phyloP scores from a whole-genome alignment of 1,140 invertebrate genomes.

The Anastrepha ludens region DNA sequence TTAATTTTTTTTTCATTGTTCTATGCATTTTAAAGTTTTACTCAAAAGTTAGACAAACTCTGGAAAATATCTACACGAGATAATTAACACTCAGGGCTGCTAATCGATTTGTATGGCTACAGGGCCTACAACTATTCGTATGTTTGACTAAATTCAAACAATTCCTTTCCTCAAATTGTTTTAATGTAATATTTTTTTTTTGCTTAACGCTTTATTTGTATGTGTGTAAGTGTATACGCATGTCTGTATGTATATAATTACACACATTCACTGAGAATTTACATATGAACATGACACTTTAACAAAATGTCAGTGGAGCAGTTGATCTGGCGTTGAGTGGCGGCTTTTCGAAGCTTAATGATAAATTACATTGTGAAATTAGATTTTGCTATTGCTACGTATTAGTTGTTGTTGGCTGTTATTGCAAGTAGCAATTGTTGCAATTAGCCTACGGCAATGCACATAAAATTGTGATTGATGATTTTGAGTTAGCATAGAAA shows the following conservation, averaged over 20 bases:
- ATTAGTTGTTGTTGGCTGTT: not conserved
- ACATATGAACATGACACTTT: not conserved
- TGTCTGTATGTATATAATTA: too few species aligned
- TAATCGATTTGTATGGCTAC: too few species aligned
- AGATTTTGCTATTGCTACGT: not conserved
- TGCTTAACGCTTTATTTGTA: too few species aligned
- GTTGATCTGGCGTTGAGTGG: conserved; percentile 4
- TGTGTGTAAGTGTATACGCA: too few species aligned
- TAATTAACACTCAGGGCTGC: too few species aligned
- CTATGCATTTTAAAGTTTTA: not conserved
- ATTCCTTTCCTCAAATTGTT: not conserved
- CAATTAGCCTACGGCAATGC: conserved; percentile 31
- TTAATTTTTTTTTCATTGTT: not conserved
- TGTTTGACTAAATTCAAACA: too few species aligned
- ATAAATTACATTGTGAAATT: conserved; percentile 32
- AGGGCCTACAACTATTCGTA: too few species aligned
- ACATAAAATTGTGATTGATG: conserved; percentile 46
- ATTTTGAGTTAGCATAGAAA: conserved; percentile 33
- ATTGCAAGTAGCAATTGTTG: conserved; percentile 41
- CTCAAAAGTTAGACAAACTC: too few species aligned
- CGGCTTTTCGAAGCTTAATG: conserved; percentile 1
- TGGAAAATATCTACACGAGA: too few species aligned
- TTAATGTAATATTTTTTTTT: too few species aligned
- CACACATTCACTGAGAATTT: too few species aligned
- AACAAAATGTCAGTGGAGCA: not conserved